These are phyloP conservation scores for Pollenia griseotomentosa DNA, from an alignment of 2,888 invertebrate genomes.

Conservation along the genomic window DNA sequence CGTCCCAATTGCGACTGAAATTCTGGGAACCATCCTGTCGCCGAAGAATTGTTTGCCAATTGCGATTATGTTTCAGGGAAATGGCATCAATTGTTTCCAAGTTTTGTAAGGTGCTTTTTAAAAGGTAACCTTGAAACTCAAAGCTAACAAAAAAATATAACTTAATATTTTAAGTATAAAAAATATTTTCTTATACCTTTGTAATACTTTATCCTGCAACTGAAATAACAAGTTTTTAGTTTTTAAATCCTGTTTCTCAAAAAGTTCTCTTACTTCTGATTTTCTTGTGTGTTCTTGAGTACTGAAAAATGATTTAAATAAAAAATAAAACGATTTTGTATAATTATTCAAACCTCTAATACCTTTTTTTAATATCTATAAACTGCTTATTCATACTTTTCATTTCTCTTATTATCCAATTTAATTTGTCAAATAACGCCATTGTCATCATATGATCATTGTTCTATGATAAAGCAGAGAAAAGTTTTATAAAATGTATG, in stretches of 20 bases:
- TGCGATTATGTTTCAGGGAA: neutral
- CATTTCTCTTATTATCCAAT: constrained; percentile 5
- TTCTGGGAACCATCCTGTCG: constrained; percentile 45
- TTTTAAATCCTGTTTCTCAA: neutral
- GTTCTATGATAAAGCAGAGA: neutral
- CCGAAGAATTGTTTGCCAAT: constrained; percentile 34
- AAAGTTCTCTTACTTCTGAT: neutral
- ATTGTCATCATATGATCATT: neutral
- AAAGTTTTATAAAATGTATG: too few species aligned
- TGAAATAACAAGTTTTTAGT: neutral
- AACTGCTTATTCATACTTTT: neutral
- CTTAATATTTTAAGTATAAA: neutral
- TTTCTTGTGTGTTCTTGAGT: neutral
- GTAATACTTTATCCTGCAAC: neutral
- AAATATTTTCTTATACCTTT: neutral
- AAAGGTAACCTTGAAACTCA: neutral
- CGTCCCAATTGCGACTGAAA: constrained; percentile 24
- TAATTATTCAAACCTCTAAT: neutral
- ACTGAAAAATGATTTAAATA: too few species aligned
- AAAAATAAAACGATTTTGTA: neutral
- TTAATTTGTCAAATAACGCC: constrained; percentile 11
- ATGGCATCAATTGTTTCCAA: neutral
- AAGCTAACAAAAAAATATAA: neutral
- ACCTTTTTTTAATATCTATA: neutral
- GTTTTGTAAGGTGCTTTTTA: neutral